Conservation (phyloP, 2,888 invertebrate genomes). For the Plemyria rubiginata region DNA sequence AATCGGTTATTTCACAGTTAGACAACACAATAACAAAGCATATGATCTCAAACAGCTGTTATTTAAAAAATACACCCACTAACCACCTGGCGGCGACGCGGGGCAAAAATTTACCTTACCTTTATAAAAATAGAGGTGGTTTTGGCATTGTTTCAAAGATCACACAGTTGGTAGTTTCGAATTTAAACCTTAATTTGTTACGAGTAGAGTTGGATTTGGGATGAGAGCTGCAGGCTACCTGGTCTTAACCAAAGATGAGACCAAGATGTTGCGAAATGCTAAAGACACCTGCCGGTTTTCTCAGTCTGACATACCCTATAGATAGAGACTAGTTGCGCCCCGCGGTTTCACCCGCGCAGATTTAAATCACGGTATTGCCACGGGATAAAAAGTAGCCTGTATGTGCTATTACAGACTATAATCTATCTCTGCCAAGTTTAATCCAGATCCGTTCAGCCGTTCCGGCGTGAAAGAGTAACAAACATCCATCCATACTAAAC, state of each 20-base stretch:
- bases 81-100: slow-evolving; percentile 9
- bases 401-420: too few species aligned
- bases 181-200: slow-evolving; percentile 3
- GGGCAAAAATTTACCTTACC: background rate
- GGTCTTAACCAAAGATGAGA: slow-evolving; percentile 1
- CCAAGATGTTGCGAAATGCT: slow-evolving; percentile 12
- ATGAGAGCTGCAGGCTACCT: slow-evolving; percentile 3
- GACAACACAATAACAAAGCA: slow-evolving; percentile 20
- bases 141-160: background rate
- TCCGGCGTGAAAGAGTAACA: too few species aligned
- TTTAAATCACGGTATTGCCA: too few species aligned
- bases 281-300: slow-evolving; percentile 7
- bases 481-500: too few species aligned
- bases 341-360: too few species aligned
- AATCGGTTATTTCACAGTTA: slow-evolving; percentile 28
- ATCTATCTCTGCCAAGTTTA: too few species aligned
- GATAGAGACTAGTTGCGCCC: too few species aligned
- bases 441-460: too few species aligned
- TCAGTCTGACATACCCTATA: too few species aligned
- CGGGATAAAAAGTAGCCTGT: too few species aligned
- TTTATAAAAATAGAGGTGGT: background rate
- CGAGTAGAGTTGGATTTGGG: background rate
- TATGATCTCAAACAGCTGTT: slow-evolving; percentile 24
- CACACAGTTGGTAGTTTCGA: background rate
- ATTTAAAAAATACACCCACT: slow-evolving; percentile 16